Conservation (phyloP, 2,888 invertebrate species). For the Apocheima hispidaria region DNA sequence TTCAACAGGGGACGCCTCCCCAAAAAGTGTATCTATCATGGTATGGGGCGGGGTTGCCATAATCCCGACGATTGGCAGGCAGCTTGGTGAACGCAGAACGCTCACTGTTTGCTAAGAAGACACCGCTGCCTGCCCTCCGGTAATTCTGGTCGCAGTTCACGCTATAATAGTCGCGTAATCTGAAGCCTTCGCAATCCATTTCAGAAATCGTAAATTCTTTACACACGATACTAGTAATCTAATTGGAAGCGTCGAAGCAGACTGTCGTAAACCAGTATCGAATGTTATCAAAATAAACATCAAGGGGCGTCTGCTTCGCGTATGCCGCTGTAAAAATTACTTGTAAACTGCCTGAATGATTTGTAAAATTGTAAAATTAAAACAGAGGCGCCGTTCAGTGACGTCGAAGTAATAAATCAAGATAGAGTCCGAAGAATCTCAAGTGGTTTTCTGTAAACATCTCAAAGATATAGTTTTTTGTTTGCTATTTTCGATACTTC, state of each 20-base stretch:
- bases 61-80: no score
- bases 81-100: no score
- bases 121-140: no score
- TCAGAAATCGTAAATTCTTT: conserved; percentile 2
- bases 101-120: no score
- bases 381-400: conserved; percentile 37
- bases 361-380: conserved; percentile 34
- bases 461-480: conserved; percentile 40
- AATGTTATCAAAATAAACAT: conserved; percentile 36
- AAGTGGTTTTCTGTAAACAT: conserved; percentile 53
- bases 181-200: background rate
- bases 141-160: no score
- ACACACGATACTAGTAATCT: conserved; percentile 11
- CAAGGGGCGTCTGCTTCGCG: conserved; percentile 35
- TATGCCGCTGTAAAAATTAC: conserved; percentile 34
- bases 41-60: no score
- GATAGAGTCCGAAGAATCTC: conserved; percentile 55
- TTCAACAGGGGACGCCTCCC: no score
- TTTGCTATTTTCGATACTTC: conserved; percentile 29
- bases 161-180: no score
- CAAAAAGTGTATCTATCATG: no score
- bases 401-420: conserved; percentile 48
- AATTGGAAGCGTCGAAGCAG: conserved; percentile 10
- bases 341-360: conserved; percentile 35
- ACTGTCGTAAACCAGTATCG: conserved; percentile 31